Conservation (phyloP, 2,888 invertebrate genomes). For the Phaonia tiefii region DNA sequence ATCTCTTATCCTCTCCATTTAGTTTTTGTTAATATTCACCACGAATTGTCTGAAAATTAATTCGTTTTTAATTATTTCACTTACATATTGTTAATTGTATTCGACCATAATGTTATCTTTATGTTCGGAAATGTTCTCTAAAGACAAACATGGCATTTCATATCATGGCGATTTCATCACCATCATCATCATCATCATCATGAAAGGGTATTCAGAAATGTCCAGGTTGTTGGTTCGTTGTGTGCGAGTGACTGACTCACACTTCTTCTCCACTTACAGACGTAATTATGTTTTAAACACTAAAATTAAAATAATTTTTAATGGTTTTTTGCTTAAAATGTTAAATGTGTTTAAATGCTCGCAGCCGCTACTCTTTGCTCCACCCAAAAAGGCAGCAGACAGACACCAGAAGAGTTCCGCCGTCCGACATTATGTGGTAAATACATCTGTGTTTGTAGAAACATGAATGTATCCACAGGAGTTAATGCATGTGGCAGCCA, state of each 20-base stretch:
- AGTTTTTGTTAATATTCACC: too few relatives aligned
- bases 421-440: too few relatives aligned
- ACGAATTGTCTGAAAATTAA: conserved; percentile 33
- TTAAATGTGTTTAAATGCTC: conserved; percentile 46
- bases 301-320: conserved; percentile 54
- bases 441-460: too few relatives aligned
- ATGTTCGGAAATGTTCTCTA: neutral
- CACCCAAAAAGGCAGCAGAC: too few relatives aligned
- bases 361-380: neutral
- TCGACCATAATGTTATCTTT: conserved; percentile 25
- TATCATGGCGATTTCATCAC: neutral
- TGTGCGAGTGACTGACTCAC: neutral
- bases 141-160: conserved; percentile 33
- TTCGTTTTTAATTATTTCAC: conserved; percentile 25
- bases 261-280: neutral
- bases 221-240: neutral
- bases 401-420: too few relatives aligned
- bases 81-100: conserved; percentile 20
- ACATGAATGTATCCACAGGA: too few relatives aligned
- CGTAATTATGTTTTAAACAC: conserved; percentile 55
- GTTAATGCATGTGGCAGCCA: too few relatives aligned
- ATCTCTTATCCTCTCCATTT: too few relatives aligned
- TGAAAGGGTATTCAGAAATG: neutral
- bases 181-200: neutral
- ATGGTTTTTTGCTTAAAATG: conserved; percentile 52